Evolutionary conservation across 2,113 vertebrate species (phyloP).

Genomic region (Hirundichthys speculiger): DNA sequence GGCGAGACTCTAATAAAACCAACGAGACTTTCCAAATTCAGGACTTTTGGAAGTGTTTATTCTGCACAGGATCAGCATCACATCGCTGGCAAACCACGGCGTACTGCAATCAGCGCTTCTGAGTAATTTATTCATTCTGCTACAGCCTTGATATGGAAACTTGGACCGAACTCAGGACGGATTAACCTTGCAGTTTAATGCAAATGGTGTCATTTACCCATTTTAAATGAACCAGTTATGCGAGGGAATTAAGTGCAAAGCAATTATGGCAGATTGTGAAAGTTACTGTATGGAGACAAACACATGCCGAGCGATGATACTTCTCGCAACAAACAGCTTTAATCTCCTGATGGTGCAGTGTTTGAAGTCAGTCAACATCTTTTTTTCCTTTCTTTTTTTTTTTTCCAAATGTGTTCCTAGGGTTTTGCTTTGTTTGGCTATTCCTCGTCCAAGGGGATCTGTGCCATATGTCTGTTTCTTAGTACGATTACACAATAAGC

Average conservation of each 20-base stretch:
- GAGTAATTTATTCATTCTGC: background rate
- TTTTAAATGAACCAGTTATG: background rate
- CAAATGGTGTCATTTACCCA: background rate
- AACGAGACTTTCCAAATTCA: too few species aligned
- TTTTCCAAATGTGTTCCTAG: background rate
- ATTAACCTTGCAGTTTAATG: slow-evolving; percentile 11
- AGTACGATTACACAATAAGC: background rate
- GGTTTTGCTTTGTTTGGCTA: slow-evolving; percentile 5
- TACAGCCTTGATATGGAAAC: background rate
- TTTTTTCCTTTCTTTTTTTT: background rate
- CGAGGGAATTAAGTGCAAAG: background rate
- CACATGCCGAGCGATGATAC: slow-evolving; percentile 1
- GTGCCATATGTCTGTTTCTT: background rate
- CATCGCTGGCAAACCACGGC: too few species aligned
- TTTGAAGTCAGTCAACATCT: slow-evolving; percentile 3
- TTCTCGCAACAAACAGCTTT: background rate
- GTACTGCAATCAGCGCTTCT: background rate
- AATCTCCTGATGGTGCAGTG: background rate
- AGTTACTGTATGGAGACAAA: slow-evolving; percentile 1
- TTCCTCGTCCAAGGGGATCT: background rate
- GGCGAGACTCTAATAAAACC: too few species aligned
- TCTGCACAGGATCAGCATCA: too few species aligned
- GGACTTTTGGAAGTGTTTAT: too few species aligned
- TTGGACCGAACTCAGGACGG: background rate
- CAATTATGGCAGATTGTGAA: background rate